These are phyloP conservation scores for Cyrtonyx montezumae DNA, from an alignment of 2,113 vertebrate species.

Conservation along the genomic window DNA sequence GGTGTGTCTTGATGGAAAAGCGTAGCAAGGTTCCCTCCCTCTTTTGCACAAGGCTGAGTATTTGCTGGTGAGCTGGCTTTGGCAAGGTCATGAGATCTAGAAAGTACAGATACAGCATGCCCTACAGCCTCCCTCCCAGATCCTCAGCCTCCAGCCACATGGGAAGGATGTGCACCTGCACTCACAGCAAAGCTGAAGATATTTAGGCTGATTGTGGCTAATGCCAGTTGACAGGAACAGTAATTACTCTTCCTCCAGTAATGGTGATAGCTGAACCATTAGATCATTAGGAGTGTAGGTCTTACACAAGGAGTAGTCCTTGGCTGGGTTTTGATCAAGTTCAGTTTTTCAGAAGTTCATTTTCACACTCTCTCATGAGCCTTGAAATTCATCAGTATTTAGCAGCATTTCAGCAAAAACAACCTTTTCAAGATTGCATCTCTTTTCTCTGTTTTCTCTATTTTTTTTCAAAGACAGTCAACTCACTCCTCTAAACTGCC, in stretches of 20 bases:
- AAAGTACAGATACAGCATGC: background rate
- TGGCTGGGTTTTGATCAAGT: background rate
- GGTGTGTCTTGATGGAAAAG: background rate
- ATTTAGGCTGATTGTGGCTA: background rate
- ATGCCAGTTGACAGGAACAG: background rate
- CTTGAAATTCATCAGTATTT: conserved; percentile 7
- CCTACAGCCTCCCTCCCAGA: background rate
- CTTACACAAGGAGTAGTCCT: background rate
- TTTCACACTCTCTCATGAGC: background rate
- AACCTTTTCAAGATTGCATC: background rate
- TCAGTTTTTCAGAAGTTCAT: conserved; percentile 5
- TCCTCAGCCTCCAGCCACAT: background rate
- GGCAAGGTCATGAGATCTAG: accelerated
- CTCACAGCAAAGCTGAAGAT: accelerated
- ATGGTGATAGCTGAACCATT: background rate
- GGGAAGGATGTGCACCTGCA: background rate
- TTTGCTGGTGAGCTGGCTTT: background rate
- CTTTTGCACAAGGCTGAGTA: background rate
- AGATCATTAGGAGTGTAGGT: background rate
- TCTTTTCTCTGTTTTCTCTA: background rate
- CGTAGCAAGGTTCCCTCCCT: background rate
- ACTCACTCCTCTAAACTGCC: conserved; percentile 8
- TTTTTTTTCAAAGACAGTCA: conserved; percentile 17
- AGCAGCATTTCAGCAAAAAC: background rate
- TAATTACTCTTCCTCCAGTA: background rate